phyloP scores from a whole-genome alignment of 2,797 vertebrate genomes.

The Gadopsis marmoratus region DNA sequence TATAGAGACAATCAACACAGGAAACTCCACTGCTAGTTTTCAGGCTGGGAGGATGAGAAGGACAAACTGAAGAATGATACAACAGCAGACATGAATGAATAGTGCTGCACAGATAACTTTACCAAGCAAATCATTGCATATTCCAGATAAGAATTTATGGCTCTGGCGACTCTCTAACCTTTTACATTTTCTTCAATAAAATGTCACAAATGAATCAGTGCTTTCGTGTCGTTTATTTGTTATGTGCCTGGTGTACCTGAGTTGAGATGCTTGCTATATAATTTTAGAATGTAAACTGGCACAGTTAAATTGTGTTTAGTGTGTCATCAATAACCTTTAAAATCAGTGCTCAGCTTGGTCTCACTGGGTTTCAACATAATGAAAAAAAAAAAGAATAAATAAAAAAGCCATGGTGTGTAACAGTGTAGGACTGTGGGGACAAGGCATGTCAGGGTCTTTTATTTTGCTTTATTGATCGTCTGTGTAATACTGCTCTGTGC shows the following conservation, averaged over 20 bases:
- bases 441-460: slow-evolving; percentile 33
- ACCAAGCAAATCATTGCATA: neutral
- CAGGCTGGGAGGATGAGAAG: neutral
- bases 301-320: neutral
- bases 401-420: slow-evolving; percentile 2
- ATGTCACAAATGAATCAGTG: slow-evolving; percentile 13
- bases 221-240: too few species aligned
- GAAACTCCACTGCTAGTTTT: neutral
- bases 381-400: too few species aligned
- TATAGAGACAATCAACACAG: neutral
- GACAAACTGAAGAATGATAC: neutral
- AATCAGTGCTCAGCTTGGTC: slow-evolving; percentile 7
- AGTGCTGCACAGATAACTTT: neutral
- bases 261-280: neutral
- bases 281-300: neutral
- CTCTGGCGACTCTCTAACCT: neutral
- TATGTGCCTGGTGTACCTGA: too few species aligned
- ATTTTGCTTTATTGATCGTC: slow-evolving; percentile 55
- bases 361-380: neutral
- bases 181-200: neutral
- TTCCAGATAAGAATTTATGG: neutral
- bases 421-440: slow-evolving; percentile 14
- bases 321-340: neutral
- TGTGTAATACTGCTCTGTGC: slow-evolving; percentile 26
- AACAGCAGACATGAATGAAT: neutral